phyloP scores from a whole-genome alignment of 1,140 invertebrate species.

The Neodiprion pinetum region DNA sequence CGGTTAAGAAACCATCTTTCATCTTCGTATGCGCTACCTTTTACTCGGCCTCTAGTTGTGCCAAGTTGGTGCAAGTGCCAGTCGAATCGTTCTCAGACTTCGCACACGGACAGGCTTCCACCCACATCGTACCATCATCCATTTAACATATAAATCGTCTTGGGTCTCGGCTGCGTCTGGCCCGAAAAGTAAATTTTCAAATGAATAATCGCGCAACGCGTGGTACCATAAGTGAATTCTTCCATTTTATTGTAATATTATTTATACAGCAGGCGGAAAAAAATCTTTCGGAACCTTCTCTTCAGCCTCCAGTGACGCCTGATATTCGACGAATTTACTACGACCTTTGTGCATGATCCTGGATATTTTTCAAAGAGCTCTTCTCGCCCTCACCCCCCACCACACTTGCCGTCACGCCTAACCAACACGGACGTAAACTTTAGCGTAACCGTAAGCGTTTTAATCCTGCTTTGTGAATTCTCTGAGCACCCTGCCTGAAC shows the following conservation, averaged over 20 bases:
- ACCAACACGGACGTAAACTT: conserved; percentile 8
- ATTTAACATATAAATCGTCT: conserved; percentile 6
- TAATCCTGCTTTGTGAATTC: conserved; percentile 5
- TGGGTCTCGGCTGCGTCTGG: neutral
- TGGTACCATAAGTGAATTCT: too few relatives aligned
- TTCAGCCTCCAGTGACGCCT: neutral
- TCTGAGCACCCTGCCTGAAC: neutral
- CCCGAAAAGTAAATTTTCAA: too few relatives aligned
- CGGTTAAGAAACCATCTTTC: conserved; percentile 2
- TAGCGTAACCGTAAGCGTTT: conserved; percentile 19
- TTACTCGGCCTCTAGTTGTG: neutral
- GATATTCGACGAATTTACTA: neutral
- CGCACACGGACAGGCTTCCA: neutral
- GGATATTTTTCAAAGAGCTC: conserved; percentile 8
- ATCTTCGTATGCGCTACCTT: neutral
- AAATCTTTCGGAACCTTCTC: too few relatives aligned
- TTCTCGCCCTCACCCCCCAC: conserved; percentile 19
- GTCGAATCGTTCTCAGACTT: neutral
- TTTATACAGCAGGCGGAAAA: too few relatives aligned
- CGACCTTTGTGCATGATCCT: neutral
- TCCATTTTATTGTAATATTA: too few relatives aligned
- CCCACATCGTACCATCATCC: neutral
- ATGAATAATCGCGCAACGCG: too few relatives aligned
- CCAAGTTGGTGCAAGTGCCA: neutral
- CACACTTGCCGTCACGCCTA: neutral